Evolutionary conservation across 1,140 invertebrate genomes (phyloP).

Genomic region (Steinernema khuongi): DNA sequence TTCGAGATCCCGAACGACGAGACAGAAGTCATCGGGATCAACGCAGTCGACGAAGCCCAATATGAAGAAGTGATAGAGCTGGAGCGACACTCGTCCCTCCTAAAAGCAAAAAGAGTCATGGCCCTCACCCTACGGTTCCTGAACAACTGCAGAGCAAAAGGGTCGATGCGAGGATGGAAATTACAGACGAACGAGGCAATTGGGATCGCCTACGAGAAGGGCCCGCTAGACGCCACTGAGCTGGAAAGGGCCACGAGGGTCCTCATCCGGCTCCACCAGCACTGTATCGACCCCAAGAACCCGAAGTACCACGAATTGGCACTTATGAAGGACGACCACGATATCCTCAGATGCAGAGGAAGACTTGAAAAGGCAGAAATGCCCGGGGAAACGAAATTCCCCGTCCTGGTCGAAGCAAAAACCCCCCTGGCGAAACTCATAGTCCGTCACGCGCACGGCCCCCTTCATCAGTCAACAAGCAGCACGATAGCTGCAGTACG

Average conservation of each 20-base stretch:
- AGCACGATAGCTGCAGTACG: slow-evolving; percentile 15
- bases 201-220: neutral
- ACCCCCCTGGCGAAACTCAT: slow-evolving; percentile 15
- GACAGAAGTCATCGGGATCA: neutral
- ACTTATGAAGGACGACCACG: neutral
- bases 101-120: neutral
- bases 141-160: too few species aligned
- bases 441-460: neutral
- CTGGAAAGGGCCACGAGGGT: neutral
- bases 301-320: neutral
- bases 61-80: neutral
- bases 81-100: neutral
- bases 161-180: neutral
- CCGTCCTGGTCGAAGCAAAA: slow-evolving; percentile 11
- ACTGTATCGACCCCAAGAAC: neutral
- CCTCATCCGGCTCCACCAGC: neutral
- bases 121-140: too few species aligned
- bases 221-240: neutral
- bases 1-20: slow-evolving; percentile 10
- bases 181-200: neutral
- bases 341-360: slow-evolving; percentile 19
- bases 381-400: slow-evolving; percentile 12
- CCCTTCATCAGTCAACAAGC: neutral
- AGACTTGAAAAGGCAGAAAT: slow-evolving; percentile 17
- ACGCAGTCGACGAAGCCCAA: neutral